Base-by-base conservation (phyloP, 2,888 invertebrate species). In the Cenopis cana region DNA sequence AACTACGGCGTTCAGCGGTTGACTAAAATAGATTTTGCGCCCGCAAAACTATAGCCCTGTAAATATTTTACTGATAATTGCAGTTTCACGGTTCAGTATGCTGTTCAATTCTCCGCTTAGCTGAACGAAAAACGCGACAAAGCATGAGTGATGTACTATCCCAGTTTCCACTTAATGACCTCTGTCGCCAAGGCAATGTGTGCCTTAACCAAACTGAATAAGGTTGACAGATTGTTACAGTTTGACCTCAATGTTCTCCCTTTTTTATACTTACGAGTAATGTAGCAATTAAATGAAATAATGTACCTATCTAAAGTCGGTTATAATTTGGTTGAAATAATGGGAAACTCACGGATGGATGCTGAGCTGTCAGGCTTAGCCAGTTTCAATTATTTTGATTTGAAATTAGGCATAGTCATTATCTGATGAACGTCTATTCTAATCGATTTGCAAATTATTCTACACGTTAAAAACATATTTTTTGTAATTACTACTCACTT, bases 91-190 rank as follows among this genome's bases (percentile, higher is more conserved):
- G 50, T 69, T 57, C 69, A 60, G 20, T 59, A n/a, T 69, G 54
- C 24, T 46, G 46, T 65, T 41, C 70, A 70, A 66, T 70, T 65
- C 57, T 69, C 64, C 59, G 72, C 72, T 69, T 54, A 72, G 50
- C 41, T 72, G 72, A 64, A 64, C 72, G 72, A 72, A 72, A 72
- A 72, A 72, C 54, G 64, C 69, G 59, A 64, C 69, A 60, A 65
- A 72, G 59, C 72, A 64, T 54, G 62, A 72, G 64, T 72, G 69
- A 65, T 72, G 41, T 68, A 68, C 61, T 64, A 18, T 54, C 46
- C 59, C 61, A 55, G 61, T 55, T 54, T 61, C 46, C 52, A 56
- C 38, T n/a, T 50, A 61, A 36, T 65, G 24, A 57, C 33, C 41
- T 14, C n/a, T 14, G n/a, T 20, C 38, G 57, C n/a, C 18, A 29